These are phyloP conservation scores for Mactromeris polynyma DNA, from an alignment of 2,888 invertebrate species.

Conservation along the genomic window DNA sequence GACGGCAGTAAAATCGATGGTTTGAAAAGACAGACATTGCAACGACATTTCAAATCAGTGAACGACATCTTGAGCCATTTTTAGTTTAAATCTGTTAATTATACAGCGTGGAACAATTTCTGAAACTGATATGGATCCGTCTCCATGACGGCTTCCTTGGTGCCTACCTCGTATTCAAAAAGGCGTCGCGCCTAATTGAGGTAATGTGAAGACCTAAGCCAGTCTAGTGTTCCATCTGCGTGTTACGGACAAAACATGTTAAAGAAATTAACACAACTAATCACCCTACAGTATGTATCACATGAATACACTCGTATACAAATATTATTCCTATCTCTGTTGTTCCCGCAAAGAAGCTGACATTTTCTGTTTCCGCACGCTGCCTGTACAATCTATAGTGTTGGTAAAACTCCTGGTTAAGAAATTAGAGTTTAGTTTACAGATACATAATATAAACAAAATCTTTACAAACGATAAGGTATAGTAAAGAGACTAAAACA, in stretches of 20 bases:
- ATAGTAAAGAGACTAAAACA: conserved; percentile 57
- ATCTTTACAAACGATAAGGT: conserved; percentile 34
- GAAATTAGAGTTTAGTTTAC: conserved; percentile 54
- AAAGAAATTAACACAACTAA: conserved; percentile 38
- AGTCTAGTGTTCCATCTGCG: background rate
- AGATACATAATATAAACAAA: conserved; percentile 66
- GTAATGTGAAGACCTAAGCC: background rate
- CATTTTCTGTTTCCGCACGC: conserved; percentile 32
- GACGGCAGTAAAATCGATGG: too few species aligned
- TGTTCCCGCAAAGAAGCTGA: conserved; percentile 26
- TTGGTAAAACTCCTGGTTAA: conserved; percentile 46
- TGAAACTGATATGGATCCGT: too few species aligned
- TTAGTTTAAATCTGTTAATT: too few species aligned
- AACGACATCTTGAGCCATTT: too few species aligned
- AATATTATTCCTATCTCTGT: conserved; percentile 41
- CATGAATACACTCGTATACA: conserved; percentile 33
- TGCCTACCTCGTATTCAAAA: too few species aligned
- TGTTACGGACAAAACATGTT: conserved; percentile 26
- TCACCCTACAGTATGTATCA: conserved; percentile 13
- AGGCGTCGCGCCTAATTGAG: too few species aligned
- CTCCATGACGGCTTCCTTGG: too few species aligned
- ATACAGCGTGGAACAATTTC: too few species aligned
- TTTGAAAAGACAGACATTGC: too few species aligned
- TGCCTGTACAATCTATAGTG: conserved; percentile 33
- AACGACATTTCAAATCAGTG: too few species aligned